Percentiles rank a stretch among this genome's conserved stretches.
Evolutionary conservation across 2,797 vertebrate genomes (phyloP).

Genomic region (Psittacula echo): DNA sequence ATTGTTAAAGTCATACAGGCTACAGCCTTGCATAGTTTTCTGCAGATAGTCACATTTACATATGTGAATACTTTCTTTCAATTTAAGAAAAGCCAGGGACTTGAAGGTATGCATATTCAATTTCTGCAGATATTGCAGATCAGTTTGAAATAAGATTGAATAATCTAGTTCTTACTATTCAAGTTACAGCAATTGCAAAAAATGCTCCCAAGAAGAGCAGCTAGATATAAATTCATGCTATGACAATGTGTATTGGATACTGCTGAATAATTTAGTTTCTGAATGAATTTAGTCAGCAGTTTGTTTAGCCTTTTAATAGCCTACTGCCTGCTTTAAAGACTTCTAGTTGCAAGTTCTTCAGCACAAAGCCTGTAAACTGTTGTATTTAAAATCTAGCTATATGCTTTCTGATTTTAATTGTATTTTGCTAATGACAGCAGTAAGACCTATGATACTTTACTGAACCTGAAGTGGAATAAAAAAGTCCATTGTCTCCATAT

Average conservation of each 20-base stretch:
- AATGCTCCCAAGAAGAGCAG: constrained; percentile 48
- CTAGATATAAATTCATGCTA: constrained; percentile 29
- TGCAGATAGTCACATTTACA: constrained; percentile 35
- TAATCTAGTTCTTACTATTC: constrained; percentile 5
- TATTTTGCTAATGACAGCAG: neutral
- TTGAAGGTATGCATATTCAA: neutral
- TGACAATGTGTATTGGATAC: constrained; percentile 31
- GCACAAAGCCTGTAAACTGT: constrained; percentile 12
- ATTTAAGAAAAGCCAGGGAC: constrained; percentile 29
- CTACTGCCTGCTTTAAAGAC: constrained; percentile 32
- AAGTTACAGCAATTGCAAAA: constrained; percentile 44
- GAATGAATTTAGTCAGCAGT: constrained; percentile 46
- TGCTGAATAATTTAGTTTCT: constrained; percentile 56
- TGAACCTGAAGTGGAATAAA: neutral
- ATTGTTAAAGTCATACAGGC: neutral
- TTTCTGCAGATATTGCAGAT: constrained; percentile 18
- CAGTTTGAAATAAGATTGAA: constrained; percentile 20
- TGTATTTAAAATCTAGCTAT: constrained; percentile 9
- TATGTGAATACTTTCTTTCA: constrained; percentile 32
- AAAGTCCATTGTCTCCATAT: neutral
- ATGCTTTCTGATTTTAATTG: constrained; percentile 18
- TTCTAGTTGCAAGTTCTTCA: constrained; percentile 15
- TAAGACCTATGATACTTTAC: neutral
- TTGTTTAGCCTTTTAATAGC: constrained; percentile 48
- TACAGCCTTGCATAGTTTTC: neutral